A percentile compares a stretch with the other conserved stretches of the same genome.
These are phyloP conservation scores for Boulengeromyrus knoepffleri DNA, from an alignment of 2,113 vertebrate species.

Conservation along the genomic window DNA sequence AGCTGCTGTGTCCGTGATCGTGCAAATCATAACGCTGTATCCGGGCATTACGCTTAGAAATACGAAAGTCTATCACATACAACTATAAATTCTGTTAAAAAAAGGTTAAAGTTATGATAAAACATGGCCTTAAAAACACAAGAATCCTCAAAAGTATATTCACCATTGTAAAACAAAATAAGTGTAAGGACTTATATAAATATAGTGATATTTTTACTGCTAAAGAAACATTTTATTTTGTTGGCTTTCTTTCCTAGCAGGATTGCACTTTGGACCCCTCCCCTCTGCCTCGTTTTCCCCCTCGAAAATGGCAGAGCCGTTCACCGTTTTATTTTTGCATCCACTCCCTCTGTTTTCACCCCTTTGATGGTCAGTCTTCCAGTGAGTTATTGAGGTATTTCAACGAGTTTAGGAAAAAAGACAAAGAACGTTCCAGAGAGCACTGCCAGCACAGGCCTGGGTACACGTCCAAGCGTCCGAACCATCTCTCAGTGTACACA, in stretches of 20 bases:
- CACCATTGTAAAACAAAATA: background rate
- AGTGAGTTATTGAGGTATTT: background rate
- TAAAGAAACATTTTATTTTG: background rate
- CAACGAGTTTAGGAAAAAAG: background rate
- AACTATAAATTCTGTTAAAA: background rate
- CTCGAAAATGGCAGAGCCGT: background rate
- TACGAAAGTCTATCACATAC: background rate
- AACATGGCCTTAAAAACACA: background rate
- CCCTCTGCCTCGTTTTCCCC: background rate
- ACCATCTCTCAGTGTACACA: conserved; percentile 43
- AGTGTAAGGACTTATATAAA: background rate
- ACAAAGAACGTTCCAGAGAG: background rate
- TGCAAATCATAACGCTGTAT: background rate
- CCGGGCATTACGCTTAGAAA: background rate
- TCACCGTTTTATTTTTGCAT: background rate
- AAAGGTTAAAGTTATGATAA: background rate
- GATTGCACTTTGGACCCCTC: background rate
- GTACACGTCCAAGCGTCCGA: background rate
- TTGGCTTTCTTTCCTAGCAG: background rate
- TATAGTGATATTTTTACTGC: background rate
- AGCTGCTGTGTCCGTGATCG: background rate
- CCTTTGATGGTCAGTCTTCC: conserved; percentile 7
- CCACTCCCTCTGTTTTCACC: background rate
- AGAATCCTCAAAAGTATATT: background rate
- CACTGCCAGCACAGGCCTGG: background rate